Conservation (phyloP, 1,140 invertebrate genomes). For the Drosophila biarmipes region DNA sequence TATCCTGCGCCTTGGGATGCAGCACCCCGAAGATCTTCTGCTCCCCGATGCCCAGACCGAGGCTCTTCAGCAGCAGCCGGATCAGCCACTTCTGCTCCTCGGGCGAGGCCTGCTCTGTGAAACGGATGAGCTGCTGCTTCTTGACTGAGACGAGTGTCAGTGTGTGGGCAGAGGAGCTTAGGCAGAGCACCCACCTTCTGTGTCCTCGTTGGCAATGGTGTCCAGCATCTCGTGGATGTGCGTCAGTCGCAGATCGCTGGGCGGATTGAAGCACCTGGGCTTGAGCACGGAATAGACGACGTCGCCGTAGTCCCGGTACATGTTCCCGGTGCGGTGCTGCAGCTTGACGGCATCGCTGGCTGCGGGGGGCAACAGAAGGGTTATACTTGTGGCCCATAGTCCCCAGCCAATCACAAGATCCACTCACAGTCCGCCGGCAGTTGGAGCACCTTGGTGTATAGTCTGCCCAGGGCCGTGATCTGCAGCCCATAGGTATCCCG, state of each 20-base stretch:
- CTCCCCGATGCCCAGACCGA: conserved; percentile 90
- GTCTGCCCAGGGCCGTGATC: conserved; percentile 87
- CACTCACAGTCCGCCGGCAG: conserved; percentile 86
- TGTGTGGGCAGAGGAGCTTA: not conserved
- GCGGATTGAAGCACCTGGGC: conserved; percentile 86
- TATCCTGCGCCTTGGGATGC: conserved; percentile 92
- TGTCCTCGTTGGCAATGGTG: conserved; percentile 87
- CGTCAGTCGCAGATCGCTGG: conserved; percentile 86
- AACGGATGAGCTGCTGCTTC: conserved; percentile 85
- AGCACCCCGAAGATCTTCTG: conserved; percentile 89
- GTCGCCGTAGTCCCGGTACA: conserved; percentile 90
- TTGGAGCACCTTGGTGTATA: conserved; percentile 89
- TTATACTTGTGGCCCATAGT: not conserved
- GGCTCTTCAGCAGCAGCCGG: conserved; percentile 93
- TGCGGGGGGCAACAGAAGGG: not conserved
- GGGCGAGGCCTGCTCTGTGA: conserved; percentile 87
- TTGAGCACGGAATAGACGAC: conserved; percentile 89
- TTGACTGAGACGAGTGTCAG: conserved; percentile 71
- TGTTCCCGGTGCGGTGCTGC: conserved; percentile 86
- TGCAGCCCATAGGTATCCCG: conserved; percentile 89
- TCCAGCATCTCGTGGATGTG: conserved; percentile 90
- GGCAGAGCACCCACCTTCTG: conserved; percentile 58
- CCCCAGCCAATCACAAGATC: not conserved
- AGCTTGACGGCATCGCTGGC: conserved; percentile 88
- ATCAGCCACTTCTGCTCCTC: conserved; percentile 95